Conservation (phyloP, 2,113 vertebrate genomes). For the Ochotona princeps region DNA sequence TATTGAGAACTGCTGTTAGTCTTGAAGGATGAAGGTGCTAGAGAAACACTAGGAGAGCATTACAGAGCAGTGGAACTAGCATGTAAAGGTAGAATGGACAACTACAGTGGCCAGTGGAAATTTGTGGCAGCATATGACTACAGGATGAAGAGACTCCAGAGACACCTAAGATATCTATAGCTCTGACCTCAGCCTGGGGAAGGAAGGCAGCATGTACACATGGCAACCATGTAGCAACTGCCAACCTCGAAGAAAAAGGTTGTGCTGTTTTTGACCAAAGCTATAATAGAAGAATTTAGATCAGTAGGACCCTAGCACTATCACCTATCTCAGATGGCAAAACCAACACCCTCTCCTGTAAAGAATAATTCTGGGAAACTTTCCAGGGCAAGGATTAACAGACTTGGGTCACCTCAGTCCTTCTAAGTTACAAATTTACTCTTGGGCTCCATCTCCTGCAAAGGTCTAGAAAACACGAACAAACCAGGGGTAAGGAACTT, state of each 20-base stretch:
- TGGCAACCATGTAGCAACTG: background rate
- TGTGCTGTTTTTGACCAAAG: slow-evolving; percentile 4
- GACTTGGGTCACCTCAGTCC: background rate
- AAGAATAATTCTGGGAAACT: background rate
- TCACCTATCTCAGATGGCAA: background rate
- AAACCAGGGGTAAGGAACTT: background rate
- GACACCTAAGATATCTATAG: background rate
- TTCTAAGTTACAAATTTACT: background rate
- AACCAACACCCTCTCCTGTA: background rate
- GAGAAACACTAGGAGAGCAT: background rate
- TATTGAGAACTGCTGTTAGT: background rate
- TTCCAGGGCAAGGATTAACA: background rate
- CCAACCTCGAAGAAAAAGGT: background rate
- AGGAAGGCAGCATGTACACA: background rate
- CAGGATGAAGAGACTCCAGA: background rate
- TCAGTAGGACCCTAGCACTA: background rate
- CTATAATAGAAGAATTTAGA: background rate
- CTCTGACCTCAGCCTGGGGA: background rate
- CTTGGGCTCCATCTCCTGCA: background rate
- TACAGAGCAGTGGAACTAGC: background rate
- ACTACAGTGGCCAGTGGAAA: background rate
- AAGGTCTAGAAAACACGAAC: background rate
- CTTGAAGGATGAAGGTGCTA: background rate
- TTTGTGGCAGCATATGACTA: background rate
- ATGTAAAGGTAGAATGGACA: background rate